Evolutionary conservation across 2,888 invertebrate species (phyloP).

Genomic region (Cerastis leucographa): DNA sequence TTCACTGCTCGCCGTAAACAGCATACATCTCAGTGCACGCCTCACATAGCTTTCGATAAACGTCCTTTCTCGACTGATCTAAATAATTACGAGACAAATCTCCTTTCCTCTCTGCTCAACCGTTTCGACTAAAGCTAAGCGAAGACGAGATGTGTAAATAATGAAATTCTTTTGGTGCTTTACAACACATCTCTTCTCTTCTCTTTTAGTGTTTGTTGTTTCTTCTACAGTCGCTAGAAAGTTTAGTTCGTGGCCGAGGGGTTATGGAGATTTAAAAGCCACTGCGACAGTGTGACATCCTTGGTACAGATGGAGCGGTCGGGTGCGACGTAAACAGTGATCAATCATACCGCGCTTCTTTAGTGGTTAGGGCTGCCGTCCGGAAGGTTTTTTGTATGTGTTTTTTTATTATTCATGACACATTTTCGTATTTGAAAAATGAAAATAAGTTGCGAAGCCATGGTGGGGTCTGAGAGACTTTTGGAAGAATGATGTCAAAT

Average conservation of each 20-base stretch:
- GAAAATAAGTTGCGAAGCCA: slow-evolving; percentile 45
- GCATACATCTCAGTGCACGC: no score
- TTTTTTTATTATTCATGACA: slow-evolving; percentile 58
- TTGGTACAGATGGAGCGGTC: slow-evolving; percentile 62
- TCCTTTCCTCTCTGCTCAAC: no score
- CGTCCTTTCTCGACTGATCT: no score
- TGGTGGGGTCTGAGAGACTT: slow-evolving; percentile 17
- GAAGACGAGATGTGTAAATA: no score
- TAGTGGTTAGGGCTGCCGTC: slow-evolving; percentile 60
- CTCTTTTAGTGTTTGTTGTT: no score
- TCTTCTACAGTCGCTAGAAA: not conserved
- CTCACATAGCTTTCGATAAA: no score
- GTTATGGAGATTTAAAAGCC: slow-evolving; percentile 27
- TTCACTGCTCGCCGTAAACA: no score
- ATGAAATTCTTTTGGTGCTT: no score
- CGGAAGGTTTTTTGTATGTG: slow-evolving; percentile 48
- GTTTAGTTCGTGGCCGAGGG: not conserved
- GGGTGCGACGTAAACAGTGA: slow-evolving; percentile 62
- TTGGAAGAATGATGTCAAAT: slow-evolving; percentile 20
- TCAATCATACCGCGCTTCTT: slow-evolving; percentile 61
- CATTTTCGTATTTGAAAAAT: slow-evolving; percentile 45
- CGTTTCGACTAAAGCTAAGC: no score
- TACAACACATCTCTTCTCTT: no score
- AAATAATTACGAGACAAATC: no score
- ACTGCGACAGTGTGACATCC: slow-evolving; percentile 54